A percentile compares a stretch with the other conserved stretches of the same genome.
Evolutionary conservation across 2,888 invertebrate genomes (phyloP).

Genomic region (Deilephila porcellus): DNA sequence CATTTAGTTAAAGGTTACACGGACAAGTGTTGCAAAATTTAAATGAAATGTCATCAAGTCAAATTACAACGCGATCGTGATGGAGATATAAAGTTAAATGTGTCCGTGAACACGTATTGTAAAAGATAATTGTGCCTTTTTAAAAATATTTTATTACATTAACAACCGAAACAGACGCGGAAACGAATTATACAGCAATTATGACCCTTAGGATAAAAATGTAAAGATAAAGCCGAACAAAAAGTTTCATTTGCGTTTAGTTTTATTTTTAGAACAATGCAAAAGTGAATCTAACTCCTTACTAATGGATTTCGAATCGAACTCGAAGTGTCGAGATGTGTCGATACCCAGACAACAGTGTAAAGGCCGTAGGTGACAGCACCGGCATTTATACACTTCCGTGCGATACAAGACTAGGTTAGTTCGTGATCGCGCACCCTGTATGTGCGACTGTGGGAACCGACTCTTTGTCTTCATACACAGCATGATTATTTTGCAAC

Average conservation of each 20-base stretch:
- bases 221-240: slow-evolving; percentile 20
- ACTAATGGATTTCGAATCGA: slow-evolving; percentile 51
- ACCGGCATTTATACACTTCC: slow-evolving; percentile 79
- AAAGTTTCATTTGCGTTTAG: neutral
- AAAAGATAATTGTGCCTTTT: slow-evolving; percentile 35
- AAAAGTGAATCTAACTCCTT: slow-evolving; percentile 40
- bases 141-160: slow-evolving; percentile 27
- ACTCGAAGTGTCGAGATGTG: slow-evolving; percentile 58
- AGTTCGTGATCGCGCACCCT: slow-evolving; percentile 81
- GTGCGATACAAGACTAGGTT: slow-evolving; percentile 74
- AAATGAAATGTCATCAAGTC: slow-evolving; percentile 31
- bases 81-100: slow-evolving; percentile 54
- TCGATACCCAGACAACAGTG: slow-evolving; percentile 61
- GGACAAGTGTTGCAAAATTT: slow-evolving; percentile 21
- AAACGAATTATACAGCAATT: slow-evolving; percentile 44
- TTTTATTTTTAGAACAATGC: slow-evolving; percentile 2
- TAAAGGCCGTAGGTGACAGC: slow-evolving; percentile 81
- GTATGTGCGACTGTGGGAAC: slow-evolving; percentile 82
- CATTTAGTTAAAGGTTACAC: slow-evolving; percentile 21
- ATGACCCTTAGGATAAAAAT: slow-evolving; percentile 32
- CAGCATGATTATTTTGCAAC: slow-evolving; percentile 48
- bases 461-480: slow-evolving; percentile 67
- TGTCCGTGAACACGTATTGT: slow-evolving; percentile 54
- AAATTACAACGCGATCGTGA: slow-evolving; percentile 51
- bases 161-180: slow-evolving; percentile 53